Evolutionary conservation across 2,888 invertebrate genomes (phyloP).

Genomic region (Leucophora obtusa): DNA sequence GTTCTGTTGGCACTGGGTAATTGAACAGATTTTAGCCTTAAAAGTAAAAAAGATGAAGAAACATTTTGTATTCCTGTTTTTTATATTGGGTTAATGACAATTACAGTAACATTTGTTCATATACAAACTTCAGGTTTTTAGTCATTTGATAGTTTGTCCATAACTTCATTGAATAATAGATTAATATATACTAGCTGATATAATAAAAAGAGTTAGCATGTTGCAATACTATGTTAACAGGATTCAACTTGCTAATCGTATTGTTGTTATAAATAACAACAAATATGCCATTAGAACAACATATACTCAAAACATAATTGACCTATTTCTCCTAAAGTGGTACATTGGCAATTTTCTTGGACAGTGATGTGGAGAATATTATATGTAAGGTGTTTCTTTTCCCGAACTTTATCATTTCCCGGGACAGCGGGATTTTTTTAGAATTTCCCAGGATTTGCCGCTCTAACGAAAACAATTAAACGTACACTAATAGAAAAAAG

Average conservation of each 20-base stretch:
- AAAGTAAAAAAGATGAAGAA: background rate
- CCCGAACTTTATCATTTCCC: too few relatives aligned
- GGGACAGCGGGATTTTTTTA: too few relatives aligned
- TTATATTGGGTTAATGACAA: slow-evolving; percentile 47
- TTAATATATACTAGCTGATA: slow-evolving; percentile 34
- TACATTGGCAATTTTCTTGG: background rate
- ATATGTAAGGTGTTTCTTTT: too few relatives aligned
- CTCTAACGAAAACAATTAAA: too few relatives aligned
- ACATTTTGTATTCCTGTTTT: slow-evolving; percentile 50
- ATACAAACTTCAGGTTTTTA: background rate
- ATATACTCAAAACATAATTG: background rate
- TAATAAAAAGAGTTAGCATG: background rate
- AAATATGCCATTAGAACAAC: background rate
- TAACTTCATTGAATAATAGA: slow-evolving; percentile 48
- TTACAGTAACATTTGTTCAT: background rate
- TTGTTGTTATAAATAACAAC: background rate
- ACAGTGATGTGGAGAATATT: too few relatives aligned
- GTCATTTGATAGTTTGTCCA: slow-evolving; percentile 9
- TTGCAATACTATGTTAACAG: too few relatives aligned
- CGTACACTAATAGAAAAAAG: too few relatives aligned
- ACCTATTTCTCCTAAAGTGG: background rate
- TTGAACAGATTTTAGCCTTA: slow-evolving; percentile 24
- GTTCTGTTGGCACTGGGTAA: background rate
- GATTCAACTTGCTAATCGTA: too few relatives aligned
- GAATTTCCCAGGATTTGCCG: too few relatives aligned